phyloP scores from a whole-genome alignment of 1,140 invertebrate species.

The Drosophila mayri region DNA sequence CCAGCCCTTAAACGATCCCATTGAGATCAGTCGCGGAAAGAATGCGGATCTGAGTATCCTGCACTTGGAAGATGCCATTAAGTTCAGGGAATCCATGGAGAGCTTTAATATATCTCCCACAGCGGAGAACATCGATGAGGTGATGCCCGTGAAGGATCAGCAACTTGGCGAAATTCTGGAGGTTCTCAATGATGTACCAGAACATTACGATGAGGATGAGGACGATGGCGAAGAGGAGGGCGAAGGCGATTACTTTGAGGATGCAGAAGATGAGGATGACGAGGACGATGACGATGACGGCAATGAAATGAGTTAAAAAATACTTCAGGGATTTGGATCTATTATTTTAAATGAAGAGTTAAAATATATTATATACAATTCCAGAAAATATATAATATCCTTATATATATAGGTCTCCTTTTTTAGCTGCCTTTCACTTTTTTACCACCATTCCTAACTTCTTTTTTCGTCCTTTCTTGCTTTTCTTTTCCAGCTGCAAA shows the following conservation, averaged over 20 bases:
- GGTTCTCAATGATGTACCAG: neutral
- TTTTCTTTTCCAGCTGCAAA: slow-evolving; percentile 87
- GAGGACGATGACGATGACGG: neutral
- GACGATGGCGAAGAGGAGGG: slow-evolving; percentile 26
- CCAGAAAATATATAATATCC: neutral
- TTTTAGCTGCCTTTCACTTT: slow-evolving; percentile 16
- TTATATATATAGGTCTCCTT: neutral
- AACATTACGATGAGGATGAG: slow-evolving; percentile 1
- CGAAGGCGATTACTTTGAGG: slow-evolving; percentile 15
- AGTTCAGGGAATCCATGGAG: slow-evolving; percentile 46
- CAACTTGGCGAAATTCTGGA: slow-evolving; percentile 49
- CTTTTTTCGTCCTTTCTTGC: slow-evolving; percentile 6
- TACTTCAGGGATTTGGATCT: too few relatives aligned
- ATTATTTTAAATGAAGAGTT: too few relatives aligned
- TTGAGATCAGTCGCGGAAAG: slow-evolving; percentile 19
- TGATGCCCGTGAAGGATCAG: slow-evolving; percentile 57
- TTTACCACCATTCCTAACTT: slow-evolving; percentile 10
- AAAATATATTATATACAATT: too few relatives aligned
- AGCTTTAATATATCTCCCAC: slow-evolving; percentile 33
- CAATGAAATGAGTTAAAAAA: too few relatives aligned
- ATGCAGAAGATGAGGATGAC: slow-evolving; percentile 5
- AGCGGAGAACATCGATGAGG: slow-evolving; percentile 33
- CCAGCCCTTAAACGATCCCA: slow-evolving; percentile 46
- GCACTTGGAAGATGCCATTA: slow-evolving; percentile 48
- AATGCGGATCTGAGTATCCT: slow-evolving; percentile 45